Base-by-base conservation (phyloP, 2,797 vertebrate genomes). In the Tamandua tetradactyla region DNA sequence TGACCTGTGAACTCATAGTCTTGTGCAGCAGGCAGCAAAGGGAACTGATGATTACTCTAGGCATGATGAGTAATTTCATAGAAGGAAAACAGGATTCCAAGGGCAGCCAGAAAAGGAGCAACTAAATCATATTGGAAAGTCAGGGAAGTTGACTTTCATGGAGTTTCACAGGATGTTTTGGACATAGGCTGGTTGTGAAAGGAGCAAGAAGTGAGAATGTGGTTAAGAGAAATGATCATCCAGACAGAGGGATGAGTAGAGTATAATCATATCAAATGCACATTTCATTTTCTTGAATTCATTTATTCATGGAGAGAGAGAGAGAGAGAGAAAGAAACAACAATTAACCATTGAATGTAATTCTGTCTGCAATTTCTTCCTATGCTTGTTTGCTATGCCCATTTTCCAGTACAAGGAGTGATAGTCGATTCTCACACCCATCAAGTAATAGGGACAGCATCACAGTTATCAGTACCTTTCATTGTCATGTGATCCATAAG, bases 201-300 rank as follows among this genome's bases (percentile, higher is more conserved):
- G 11, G 17, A 85, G 4, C 30, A 49, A 81, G 32, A 3, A 71
- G 20, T 90, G 37, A 76, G 57, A n/a, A 20, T 12, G 61, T 25
- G 92, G 18, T 93, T 52, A 49, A 90, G 78, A 85, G 35, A 59
- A 90, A 64, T 47, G 15, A 52, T 78, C 25, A 87, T 83, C 32
- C 18, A 86, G 59, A 59, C 3, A 32, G 30, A 57, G 4, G n/a
- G 57, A 64, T 68, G 76, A 37, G 59, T 42, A 59, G 2, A 61
- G 15, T 40, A 64, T 49, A 64, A 27, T n/a, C 74, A 32, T 10
- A 49, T 69, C 18, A 23, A 59, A 23, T 13, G 10, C 0, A 8
- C 12, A 62, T 25, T 64, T 86, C 11, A n/a, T 86, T 85, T 93
- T 82, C 62, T 25, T 66, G 27, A 81, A 32, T 85, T 82, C 22